Evolutionary conservation across 2,888 invertebrate genomes (phyloP), one percentile per base, ranked within the genome.

Genomic region (Branchipolynoe longqiensis): DNA sequence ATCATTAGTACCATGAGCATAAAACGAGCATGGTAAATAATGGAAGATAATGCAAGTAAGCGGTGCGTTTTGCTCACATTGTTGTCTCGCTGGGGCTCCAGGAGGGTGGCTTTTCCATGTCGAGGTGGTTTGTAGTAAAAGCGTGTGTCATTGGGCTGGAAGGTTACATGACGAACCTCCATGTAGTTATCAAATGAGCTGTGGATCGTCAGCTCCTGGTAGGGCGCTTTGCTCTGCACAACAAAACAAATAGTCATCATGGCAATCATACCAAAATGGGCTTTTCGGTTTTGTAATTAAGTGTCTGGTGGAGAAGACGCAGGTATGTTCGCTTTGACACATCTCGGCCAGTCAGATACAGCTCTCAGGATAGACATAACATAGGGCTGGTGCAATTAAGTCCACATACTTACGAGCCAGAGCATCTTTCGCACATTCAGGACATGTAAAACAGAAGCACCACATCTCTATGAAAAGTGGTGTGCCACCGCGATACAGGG

Each of bases 131-230:
- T 95, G 87, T 94, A 94, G 88, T 92, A 93, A 91, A 96, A 95
- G 56, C 96, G 94, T n/a, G 94, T 93, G 93, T 96, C 96, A 38
- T 95, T 94, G 12, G 95, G 94, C 93, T 95, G 92, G 95, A 95
- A 94, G 93, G 95, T 93, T 62, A 97, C 95, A 88, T 95, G 94
- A 85, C 95, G 95, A 73, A 98, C 96, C 88, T 96, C 95, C 96
- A 98, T 97, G 82, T 96, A 95, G 90, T 96, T 95, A 89, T 96
- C 94, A 94, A 97, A 98, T 4, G 96, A 96, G 90, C 97, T 98
- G 91, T 97, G 96, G 88, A 98, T 95, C 92, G 96, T 95, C 87
- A 98, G 94, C 90, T 96, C 96, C 90, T 96, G 96, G 82, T 95
- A 95, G 91, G 97, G 97, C 89, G 96, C 95, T 94, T 96, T 97